Conservation (phyloP, 2,797 vertebrate genomes). For the Linurgus olivaceus region DNA sequence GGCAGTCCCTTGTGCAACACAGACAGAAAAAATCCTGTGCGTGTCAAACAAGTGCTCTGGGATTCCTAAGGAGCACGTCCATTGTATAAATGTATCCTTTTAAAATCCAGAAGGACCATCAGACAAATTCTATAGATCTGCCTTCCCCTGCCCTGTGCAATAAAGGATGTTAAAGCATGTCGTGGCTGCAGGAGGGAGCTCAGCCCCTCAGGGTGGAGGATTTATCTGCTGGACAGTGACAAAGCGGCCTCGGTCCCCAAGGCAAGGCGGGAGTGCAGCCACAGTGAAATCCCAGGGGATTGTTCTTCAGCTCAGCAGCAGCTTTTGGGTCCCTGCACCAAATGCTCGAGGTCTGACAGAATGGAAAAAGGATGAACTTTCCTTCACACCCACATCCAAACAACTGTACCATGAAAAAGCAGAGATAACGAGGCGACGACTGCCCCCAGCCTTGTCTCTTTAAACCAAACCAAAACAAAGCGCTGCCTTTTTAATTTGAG, state of each 20-base stretch:
- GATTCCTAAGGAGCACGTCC: neutral
- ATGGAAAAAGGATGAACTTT: neutral
- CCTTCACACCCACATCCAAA: neutral
- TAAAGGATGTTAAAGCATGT: neutral
- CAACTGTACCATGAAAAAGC: neutral
- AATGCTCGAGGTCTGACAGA: slow-evolving; percentile 6
- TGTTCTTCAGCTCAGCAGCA: neutral
- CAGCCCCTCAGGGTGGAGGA: neutral
- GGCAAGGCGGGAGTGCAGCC: neutral
- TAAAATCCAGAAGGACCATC: neutral
- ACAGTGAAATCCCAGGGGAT: neutral
- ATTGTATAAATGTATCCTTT: neutral
- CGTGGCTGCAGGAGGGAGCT: neutral
- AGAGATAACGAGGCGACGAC: neutral
- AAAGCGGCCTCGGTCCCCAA: neutral
- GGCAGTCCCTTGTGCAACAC: neutral
- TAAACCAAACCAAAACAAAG: slow-evolving; percentile 24
- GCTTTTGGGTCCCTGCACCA: neutral
- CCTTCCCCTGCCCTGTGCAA: neutral
- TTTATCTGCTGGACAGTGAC: neutral
- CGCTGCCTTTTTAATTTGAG: slow-evolving; percentile 33
- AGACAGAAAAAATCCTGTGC: neutral
- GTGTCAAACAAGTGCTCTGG: neutral
- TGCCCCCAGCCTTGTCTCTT: neutral
- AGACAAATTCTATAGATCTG: neutral